Conservation (phyloP, 2,797 vertebrate genomes). For the Sparidentex hasta region DNA sequence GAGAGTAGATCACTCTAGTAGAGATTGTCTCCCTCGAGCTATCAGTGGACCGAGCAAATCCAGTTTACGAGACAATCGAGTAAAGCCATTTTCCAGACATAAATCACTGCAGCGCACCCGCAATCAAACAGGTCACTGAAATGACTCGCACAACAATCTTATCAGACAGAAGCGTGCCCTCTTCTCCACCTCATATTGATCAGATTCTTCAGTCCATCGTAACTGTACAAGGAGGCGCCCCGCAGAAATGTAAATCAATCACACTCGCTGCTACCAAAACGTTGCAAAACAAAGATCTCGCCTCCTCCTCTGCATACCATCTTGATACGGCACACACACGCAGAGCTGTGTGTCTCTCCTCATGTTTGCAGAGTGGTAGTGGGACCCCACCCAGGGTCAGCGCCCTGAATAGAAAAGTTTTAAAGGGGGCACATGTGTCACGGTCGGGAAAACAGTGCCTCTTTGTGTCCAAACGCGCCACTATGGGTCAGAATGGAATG, state of each 20-base stretch:
- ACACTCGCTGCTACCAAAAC: background rate
- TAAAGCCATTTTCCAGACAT: conserved; percentile 7
- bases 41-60: background rate
- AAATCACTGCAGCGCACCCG: conserved; percentile 1
- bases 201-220: conserved; percentile 23
- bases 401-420: conserved; percentile 38
- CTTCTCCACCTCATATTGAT: conserved; percentile 9
- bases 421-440: conserved; percentile 19
- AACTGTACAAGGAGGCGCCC: conserved; percentile 25
- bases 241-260: conserved; percentile 45
- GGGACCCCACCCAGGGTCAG: conserved; percentile 62
- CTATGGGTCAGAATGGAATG: conserved; percentile 7
- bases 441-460: conserved; percentile 57
- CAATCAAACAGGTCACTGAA: background rate
- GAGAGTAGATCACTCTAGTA: background rate
- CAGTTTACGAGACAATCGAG: conserved; percentile 14
- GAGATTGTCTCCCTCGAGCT: background rate
- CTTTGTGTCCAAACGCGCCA: conserved; percentile 49
- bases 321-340: conserved; percentile 4
- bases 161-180: background rate
- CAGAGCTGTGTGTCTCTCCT: conserved; percentile 14
- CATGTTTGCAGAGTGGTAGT: conserved; percentile 63
- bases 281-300: conserved; percentile 30
- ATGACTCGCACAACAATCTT: conserved; percentile 1
- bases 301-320: conserved; percentile 19